Evolutionary conservation across 2,113 vertebrate genomes (phyloP), one percentile per base, ranked within the genome.

Genomic region (Calypte anna): DNA sequence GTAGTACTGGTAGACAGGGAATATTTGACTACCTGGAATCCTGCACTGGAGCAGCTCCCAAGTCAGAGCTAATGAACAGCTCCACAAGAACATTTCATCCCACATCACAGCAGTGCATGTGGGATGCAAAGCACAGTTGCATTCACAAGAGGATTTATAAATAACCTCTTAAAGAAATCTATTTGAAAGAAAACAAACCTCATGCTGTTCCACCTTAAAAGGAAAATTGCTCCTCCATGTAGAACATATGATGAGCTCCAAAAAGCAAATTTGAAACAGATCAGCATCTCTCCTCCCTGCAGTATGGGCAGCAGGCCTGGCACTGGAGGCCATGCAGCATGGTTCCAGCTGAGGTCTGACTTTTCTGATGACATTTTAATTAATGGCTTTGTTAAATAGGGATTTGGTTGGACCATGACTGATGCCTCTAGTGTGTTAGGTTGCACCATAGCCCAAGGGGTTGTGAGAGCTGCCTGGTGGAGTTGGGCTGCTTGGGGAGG

Each of bases 221-320:
- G 79, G 78, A 91, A 92, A 90, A 91, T 31, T 27, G 78, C 70
- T 95, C 72, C 63, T 80, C 23, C 2, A 91, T 85, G 80, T 48
- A 93, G 95, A 96, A 90, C 9, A 31, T 59, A 36, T 4, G 8
- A 19, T 6, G 72, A 95, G 90, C 95, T 97, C 97, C 95, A 96
- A 79, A 92, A 96, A 96, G 91, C 93, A 96, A 96, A 97, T 82
- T 97, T 73, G 93, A 98, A 98, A 90, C 97, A 98, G 97, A 86
- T 62, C 72, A 95, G 73, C 82, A 75, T 75, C 72, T 96, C 63
- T 62, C 53, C 72, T 82, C 81, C 92, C 85, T 2, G 4, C 46
- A 67, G 70, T 20, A 48, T 1, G 4, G 55, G 85, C 30, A 3
- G 63, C 66, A 70, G 79, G 78, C 67, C 76, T 46, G 3, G 53